Base-by-base conservation (phyloP, 2,888 invertebrate species). In the Rhorus exstirpatorius region DNA sequence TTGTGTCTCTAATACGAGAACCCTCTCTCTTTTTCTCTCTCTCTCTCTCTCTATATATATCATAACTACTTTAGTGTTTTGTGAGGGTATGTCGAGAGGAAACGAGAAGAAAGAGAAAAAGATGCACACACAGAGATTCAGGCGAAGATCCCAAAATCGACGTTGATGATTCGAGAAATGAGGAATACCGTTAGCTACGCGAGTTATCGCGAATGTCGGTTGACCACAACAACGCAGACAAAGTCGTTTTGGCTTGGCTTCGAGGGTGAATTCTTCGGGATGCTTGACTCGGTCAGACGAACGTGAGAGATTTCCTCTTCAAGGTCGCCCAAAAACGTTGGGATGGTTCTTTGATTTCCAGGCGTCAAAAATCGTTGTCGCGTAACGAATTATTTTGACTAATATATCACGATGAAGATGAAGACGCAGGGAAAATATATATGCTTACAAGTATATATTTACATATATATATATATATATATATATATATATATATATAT, bases 231-330 rank as follows among this genome's bases (percentile, higher is more conserved):
- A 83, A 74, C 53, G 49, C 58, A 75, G 71, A 44, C 35, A 14
- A 46, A 14, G 38, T 12, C 26, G 60, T 38, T 10, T 79, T 74
- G 83, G 80, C 76, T 74, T 24, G 71, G 41, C 49, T 78, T 79
- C 68, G 72, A 35, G 46, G 67, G 24, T 49, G 58, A 61, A 80
- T 75, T 75, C 65, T 71, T 58, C 70, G 60, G 51, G 58, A 38
- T 26, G 10, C 8, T 49, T 49, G 31, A n/a, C 3, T 41, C 53
- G 31, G 75, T 84, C 84, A 83, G 81, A 81, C 84, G 84, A 81
- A 83, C 61, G 76, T 10, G 31, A 55, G 44, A 10, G n/a, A 14
- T 31, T 14, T 0, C 70, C 19, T 78, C 70, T 77, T 79, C 82
- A 83, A 85, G 79, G 86, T 83, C 81, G 65, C 19, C 7, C 21